Conservation (phyloP, 2,113 vertebrate genomes). For the Chlamydotis undulata region DNA sequence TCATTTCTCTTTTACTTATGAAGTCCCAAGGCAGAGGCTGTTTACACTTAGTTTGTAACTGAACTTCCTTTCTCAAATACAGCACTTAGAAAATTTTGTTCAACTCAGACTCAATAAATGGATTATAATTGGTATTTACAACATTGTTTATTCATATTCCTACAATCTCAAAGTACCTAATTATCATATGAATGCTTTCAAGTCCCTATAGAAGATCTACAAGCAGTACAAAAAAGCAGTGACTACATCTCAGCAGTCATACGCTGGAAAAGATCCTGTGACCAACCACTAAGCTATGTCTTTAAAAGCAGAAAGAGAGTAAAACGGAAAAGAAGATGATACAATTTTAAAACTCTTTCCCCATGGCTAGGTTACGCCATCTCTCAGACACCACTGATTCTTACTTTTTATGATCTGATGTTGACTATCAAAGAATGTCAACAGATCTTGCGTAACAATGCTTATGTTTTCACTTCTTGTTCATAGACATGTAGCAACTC, state of each 20-base stretch:
- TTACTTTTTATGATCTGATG: background rate
- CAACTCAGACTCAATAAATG: background rate
- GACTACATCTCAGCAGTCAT: background rate
- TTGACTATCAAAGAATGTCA: background rate
- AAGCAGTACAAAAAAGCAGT: background rate
- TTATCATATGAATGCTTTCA: constrained; percentile 24
- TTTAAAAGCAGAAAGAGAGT: background rate
- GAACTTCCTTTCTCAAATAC: constrained; percentile 4
- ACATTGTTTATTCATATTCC: constrained; percentile 10
- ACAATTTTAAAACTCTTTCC: background rate
- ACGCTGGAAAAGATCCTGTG: background rate
- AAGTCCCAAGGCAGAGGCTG: background rate
- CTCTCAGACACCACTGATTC: background rate
- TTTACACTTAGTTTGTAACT: background rate
- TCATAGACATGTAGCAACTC: background rate
- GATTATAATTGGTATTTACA: constrained; percentile 38
- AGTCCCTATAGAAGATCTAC: constrained; percentile 7
- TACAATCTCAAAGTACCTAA: constrained; percentile 1
- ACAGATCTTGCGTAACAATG: background rate
- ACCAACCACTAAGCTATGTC: background rate
- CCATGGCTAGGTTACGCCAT: background rate
- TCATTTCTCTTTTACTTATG: background rate
- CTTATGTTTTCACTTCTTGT: background rate
- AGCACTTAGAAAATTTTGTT: constrained; percentile 8
- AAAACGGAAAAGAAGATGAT: background rate